Base-by-base conservation (phyloP, 2,113 vertebrate genomes). In the Gobius niger region DNA sequence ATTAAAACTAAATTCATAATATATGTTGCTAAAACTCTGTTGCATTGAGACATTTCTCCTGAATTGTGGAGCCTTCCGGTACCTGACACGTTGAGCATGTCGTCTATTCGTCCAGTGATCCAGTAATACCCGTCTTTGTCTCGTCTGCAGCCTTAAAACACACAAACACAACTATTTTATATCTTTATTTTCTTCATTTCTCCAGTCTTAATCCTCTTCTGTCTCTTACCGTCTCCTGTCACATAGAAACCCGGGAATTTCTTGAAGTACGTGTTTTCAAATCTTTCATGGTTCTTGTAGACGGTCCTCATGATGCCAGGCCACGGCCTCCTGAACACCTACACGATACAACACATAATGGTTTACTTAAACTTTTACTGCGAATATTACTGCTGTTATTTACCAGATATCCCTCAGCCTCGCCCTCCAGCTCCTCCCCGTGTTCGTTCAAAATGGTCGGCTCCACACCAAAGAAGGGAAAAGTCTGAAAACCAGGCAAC, bases 11-110 rank as follows among this genome's bases (percentile, higher is more conserved):
- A 3, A 34, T 34, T 3, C 3, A 34, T 34, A 34, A 4, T 34
- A 34, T 4, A 34, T 34, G 24, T n/a, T n/a, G n/a, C n/a, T n/a
- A n/a, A n/a, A n/a, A n/a, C n/a, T n/a, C n/a, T n/a, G n/a, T n/a
- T n/a, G n/a, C n/a, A n/a, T n/a, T 24, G 24, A 24, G 24, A 24
- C 3, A 24, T 24, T 24, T 24, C 1, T 24, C 24, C 24, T 2
- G 1, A 34, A 34, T 4, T 2, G 1, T 34, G 24, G 3, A 34
- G 24, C 24, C 24, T 34, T 34, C 24, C n/a, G 1, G 50, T 54
- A 94, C 93, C 94, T 85, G 94, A 94, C 75, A 94, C 91, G 24
- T 94, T 94, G 67, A 94, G 87, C 93, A 94, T 94, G 87, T 94
- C 93, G 46, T 94, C 93, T 68, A 94, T 94, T 61, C 94, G 84